Evolutionary conservation across 2,797 vertebrate genomes (phyloP), one percentile per base, ranked within the genome.

Genomic region (Crenichthys baileyi): DNA sequence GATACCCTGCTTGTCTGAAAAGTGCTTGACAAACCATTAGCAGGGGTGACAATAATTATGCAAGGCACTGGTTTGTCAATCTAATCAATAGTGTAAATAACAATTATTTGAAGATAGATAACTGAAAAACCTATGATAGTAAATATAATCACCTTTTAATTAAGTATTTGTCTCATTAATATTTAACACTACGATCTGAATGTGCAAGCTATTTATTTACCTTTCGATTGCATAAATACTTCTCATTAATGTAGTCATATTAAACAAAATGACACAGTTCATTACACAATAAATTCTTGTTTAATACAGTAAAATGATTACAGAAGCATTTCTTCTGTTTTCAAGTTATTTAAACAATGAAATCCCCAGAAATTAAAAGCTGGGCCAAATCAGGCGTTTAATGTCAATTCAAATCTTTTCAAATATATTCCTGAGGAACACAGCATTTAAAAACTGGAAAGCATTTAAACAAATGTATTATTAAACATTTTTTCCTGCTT

Each of bases 221-320:
- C 44, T 46, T 46, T 46, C 11, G 26, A 18, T 61, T 61, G 60
- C 65, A 55, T 55, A 9, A 55, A 55, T 22, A 55, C 1, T 24
- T 0, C 53, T 22, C 22, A 44, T 44, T 44, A 44, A 67, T n/a
- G 22, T 67, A 39, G 22, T 44, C 2, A 0, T n/a, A 29, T 15
- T 9, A 61, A 20, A 72, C n/a, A 80, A 89, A 86, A 82, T 65
- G 63, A 81, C 75, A 89, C 82, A 86, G 76, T 55, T 83, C 77
- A 77, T 85, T 87, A 87, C 84, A 87, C 76, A 89, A 87, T 91
- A 91, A 83, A 89, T 90, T 91, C 4, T 87, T 83, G 86, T 95
- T 95, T 95, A 95, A 91, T 94, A 95, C 91, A 93, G 91, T 84
- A 93, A 93, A 93, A 83, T 89, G 88, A 91, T 93, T 91, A 94